phyloP scores from a whole-genome alignment of 2,797 vertebrate species.

The Lagodon rhomboides region DNA sequence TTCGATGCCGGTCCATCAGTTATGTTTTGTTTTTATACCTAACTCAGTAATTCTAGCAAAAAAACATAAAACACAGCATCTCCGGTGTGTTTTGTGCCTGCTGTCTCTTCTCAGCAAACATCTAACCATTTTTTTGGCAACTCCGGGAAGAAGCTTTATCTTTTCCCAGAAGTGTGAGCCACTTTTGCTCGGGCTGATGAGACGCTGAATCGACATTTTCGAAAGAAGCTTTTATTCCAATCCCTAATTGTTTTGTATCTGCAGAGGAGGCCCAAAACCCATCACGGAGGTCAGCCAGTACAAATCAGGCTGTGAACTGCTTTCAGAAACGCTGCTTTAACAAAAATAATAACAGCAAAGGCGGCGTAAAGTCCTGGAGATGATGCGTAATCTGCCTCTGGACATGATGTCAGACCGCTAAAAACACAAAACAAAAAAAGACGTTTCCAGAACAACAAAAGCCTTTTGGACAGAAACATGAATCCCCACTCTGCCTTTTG shows the following conservation, averaged over 20 bases:
- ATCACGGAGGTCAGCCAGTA: constrained; percentile 43
- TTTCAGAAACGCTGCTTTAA: constrained; percentile 50
- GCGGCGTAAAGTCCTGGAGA: constrained; percentile 28
- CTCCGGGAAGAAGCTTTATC: constrained; percentile 26
- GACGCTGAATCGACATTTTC: constrained; percentile 43
- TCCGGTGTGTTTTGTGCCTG: constrained; percentile 21
- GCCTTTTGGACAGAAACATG: constrained; percentile 50
- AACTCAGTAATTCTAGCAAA: constrained; percentile 42
- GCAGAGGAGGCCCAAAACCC: constrained; percentile 31
- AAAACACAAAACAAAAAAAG: constrained; percentile 40
- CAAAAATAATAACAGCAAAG: constrained; percentile 49
- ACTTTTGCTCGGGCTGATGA: neutral
- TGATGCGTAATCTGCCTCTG: constrained; percentile 35
- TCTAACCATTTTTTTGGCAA: constrained; percentile 35
- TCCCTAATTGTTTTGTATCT: constrained; percentile 42
- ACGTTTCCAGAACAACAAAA: constrained; percentile 42
- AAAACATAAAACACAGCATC: constrained; percentile 24
- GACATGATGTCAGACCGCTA: constrained; percentile 40
- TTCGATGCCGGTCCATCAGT: constrained; percentile 55
- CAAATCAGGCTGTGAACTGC: constrained; percentile 42
- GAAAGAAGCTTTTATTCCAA: constrained; percentile 30
- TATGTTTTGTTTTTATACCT: constrained; percentile 63
- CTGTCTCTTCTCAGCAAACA: constrained; percentile 37
- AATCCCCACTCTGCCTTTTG: constrained; percentile 51
- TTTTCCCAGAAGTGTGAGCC: constrained; percentile 50